Conservation (phyloP, 1,140 invertebrate genomes). For the Papilio xuthus region DNA sequence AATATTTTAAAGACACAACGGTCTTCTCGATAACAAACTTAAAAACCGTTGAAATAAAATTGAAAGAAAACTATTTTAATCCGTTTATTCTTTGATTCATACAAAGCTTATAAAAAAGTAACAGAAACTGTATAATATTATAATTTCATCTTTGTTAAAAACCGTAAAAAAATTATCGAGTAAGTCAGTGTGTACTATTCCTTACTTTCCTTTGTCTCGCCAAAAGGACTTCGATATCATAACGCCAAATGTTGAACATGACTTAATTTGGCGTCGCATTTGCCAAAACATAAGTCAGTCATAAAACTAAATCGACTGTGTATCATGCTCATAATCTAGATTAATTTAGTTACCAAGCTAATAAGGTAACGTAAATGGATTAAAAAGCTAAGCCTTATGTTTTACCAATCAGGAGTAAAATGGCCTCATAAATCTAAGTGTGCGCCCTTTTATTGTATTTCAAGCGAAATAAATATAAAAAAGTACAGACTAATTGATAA, state of each 20-base stretch:
- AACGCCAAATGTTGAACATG: conserved; percentile 26
- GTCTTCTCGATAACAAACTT: neutral
- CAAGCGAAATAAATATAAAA: no score
- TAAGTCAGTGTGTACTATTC: neutral
- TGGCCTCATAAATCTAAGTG: neutral
- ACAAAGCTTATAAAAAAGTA: neutral
- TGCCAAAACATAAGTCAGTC: conserved; percentile 31
- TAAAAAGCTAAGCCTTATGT: neutral
- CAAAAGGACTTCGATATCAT: conserved; percentile 21
- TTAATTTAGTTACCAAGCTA: conserved; percentile 1
- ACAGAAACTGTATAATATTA: neutral
- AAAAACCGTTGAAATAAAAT: neutral
- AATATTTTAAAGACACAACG: neutral
- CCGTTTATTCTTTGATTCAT: neutral
- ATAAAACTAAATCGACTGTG: conserved; percentile 5
- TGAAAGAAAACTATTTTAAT: neutral
- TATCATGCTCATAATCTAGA: neutral
- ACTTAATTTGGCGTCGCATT: conserved; percentile 32
- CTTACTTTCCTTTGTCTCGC: conserved; percentile 29
- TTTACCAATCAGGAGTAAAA: neutral
- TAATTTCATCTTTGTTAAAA: neutral
- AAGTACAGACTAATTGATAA: no score
- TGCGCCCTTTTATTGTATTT: neutral
- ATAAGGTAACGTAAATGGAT: neutral
- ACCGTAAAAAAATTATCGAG: neutral